phyloP scores from a whole-genome alignment of 2,797 vertebrate genomes.

The Trichosurus vulpecula region DNA sequence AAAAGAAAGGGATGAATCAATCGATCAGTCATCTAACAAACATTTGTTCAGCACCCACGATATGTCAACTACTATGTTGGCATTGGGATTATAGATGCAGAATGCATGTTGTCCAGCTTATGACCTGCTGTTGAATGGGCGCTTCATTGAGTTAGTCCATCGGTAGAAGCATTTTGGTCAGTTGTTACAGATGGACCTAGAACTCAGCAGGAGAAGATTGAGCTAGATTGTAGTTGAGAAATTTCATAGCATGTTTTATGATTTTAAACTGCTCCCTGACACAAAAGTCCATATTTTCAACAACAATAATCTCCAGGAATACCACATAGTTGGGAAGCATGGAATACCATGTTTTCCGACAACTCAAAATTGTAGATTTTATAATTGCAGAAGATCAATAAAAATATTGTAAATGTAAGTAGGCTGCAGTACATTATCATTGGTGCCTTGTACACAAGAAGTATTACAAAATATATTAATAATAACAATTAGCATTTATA shows the following conservation, averaged over 20 bases:
- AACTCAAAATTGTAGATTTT: neutral
- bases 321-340: neutral
- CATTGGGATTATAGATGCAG: neutral
- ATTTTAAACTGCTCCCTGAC: neutral
- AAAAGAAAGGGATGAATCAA: neutral
- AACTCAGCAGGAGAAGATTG: neutral
- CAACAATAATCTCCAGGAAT: neutral
- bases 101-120: neutral
- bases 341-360: neutral
- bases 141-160: neutral
- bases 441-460: neutral
- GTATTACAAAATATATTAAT: neutral
- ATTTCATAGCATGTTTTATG: neutral
- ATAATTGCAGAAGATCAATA: neutral
- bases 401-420: neutral
- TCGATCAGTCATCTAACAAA: neutral
- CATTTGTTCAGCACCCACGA: neutral
- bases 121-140: neutral
- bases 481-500: neutral
- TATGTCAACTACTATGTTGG: neutral
- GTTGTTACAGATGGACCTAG: neutral
- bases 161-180: neutral
- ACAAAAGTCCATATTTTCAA: neutral
- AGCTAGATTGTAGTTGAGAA: neutral
- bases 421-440: neutral